These are phyloP conservation scores for Drosophila sordidula DNA, from an alignment of 2,888 invertebrate genomes.

Conservation along the genomic window DNA sequence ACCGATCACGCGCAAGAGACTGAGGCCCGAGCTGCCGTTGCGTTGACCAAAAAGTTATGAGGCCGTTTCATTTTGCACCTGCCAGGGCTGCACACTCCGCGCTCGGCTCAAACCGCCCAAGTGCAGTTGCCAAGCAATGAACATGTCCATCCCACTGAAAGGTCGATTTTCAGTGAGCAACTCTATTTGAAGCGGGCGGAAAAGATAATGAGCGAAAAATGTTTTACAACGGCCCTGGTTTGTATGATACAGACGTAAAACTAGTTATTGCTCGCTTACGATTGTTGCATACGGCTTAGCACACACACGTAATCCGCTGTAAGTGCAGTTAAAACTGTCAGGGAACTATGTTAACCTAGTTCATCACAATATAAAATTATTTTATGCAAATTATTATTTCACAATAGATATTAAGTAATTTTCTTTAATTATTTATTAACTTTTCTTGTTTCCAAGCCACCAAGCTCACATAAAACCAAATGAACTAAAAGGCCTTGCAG, in stretches of 20 bases:
- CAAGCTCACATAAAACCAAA: neutral
- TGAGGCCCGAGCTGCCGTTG: slow-evolving; percentile 57
- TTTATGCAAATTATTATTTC: neutral
- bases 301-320: slow-evolving; percentile 17
- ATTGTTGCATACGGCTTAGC: slow-evolving; percentile 20
- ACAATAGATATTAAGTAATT: neutral
- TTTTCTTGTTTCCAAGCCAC: neutral
- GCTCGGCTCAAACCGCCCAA: slow-evolving; percentile 10
- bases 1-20: slow-evolving; percentile 79
- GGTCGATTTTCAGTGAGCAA: slow-evolving; percentile 31
- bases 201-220: slow-evolving; percentile 56
- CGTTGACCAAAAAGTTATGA: slow-evolving; percentile 69
- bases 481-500: slow-evolving; percentile 1
- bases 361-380: neutral
- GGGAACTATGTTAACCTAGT: neutral
- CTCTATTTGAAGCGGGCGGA: slow-evolving; percentile 36
- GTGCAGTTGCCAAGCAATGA: slow-evolving; percentile 35
- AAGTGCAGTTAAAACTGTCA: neutral
- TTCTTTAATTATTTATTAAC: neutral
- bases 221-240: slow-evolving; percentile 58
- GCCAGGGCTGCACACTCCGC: slow-evolving; percentile 58
- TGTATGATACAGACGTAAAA: slow-evolving; percentile 60
- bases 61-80: slow-evolving; percentile 69
- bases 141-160: slow-evolving; percentile 9
- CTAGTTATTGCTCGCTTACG: slow-evolving; percentile 60